Evolutionary conservation across 2,113 vertebrate species (phyloP).

Genomic region (Axis porcinus): DNA sequence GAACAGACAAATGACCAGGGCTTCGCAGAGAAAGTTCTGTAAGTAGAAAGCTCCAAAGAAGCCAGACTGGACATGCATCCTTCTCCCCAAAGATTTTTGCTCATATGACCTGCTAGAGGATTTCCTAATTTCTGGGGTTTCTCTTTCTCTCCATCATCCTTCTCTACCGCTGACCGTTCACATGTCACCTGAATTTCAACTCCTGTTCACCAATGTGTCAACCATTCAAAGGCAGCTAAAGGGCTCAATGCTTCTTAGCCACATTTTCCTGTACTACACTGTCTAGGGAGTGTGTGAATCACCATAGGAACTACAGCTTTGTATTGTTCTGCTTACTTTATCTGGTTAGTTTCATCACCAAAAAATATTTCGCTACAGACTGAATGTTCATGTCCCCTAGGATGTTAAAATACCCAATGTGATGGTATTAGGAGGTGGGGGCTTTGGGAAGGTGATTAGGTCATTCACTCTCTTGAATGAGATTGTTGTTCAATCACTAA

Average conservation of each 20-base stretch:
- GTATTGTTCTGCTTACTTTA: background rate
- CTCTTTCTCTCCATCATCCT: background rate
- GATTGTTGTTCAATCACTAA: background rate
- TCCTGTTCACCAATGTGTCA: fast-evolving
- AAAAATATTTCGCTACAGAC: background rate
- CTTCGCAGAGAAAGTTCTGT: background rate
- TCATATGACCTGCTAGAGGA: background rate
- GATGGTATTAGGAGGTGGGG: background rate
- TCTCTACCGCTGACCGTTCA: background rate
- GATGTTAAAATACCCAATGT: background rate
- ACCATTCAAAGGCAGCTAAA: background rate
- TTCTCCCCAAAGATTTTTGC: background rate
- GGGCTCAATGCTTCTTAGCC: fast-evolving
- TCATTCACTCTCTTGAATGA: background rate
- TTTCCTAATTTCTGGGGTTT: background rate
- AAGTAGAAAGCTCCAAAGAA: background rate
- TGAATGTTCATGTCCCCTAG: background rate
- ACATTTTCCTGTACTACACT: background rate
- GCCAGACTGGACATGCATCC: background rate
- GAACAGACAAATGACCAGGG: fast-evolving
- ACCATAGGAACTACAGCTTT: background rate
- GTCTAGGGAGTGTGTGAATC: background rate
- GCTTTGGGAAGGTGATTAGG: background rate
- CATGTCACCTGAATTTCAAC: background rate
- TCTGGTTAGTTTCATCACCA: background rate